Evolutionary conservation across 2,888 invertebrate genomes (phyloP).

Genomic region (Marronus borbonicus): DNA sequence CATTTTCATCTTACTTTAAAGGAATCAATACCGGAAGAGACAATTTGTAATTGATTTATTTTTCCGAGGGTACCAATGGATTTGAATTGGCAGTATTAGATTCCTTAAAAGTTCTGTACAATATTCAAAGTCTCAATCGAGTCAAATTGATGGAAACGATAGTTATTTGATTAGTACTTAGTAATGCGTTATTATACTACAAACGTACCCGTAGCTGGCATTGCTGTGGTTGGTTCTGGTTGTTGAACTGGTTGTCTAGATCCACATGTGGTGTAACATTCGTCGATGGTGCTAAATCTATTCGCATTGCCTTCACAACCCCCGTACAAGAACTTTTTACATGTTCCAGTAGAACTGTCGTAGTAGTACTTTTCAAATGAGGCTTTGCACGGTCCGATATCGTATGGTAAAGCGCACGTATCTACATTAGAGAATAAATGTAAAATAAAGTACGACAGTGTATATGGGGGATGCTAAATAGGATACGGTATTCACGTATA

Average conservation of each 20-base stretch:
- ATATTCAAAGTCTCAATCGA: not conserved
- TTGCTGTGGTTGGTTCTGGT: slow-evolving; percentile 59
- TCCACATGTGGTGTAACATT: slow-evolving; percentile 83
- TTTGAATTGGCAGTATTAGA: not conserved
- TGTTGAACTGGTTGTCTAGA: slow-evolving; percentile 70
- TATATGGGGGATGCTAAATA: too few species aligned
- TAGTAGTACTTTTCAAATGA: slow-evolving; percentile 81
- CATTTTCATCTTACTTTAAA: not conserved
- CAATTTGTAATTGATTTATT: too few species aligned
- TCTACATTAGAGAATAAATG: slow-evolving; percentile 71
- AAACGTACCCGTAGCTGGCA: slow-evolving; percentile 15
- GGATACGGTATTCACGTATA: too few species aligned
- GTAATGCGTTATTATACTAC: not conserved
- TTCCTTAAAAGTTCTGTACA: slow-evolving; percentile 7
- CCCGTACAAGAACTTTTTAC: slow-evolving; percentile 82
- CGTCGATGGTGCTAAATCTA: slow-evolving; percentile 81
- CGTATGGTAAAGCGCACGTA: slow-evolving; percentile 79
- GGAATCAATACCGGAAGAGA: not conserved
- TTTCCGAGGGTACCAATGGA: too few species aligned
- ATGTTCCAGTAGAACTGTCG: slow-evolving; percentile 75
- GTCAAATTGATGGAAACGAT: not conserved
- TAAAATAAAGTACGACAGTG: not conserved
- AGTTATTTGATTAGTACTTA: not conserved
- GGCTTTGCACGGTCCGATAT: slow-evolving; percentile 82
- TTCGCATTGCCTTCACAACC: slow-evolving; percentile 91